Evolutionary conservation across 2,113 vertebrate genomes (phyloP), one percentile per base, ranked within the genome.

Genomic region (Sterrhoptilus dennistouni): DNA sequence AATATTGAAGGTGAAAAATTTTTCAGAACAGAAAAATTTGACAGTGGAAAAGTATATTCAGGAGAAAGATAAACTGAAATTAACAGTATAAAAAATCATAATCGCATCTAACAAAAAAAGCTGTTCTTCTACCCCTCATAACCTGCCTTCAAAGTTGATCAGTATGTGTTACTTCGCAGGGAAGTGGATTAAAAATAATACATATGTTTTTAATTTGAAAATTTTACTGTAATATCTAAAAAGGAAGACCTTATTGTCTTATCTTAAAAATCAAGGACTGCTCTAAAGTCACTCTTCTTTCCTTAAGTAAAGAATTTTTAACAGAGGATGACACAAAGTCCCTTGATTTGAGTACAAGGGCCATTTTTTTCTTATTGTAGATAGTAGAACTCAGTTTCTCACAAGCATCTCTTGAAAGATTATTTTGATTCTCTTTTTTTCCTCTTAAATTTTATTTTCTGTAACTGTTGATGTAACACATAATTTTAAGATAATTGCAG

Each of bases 91-190:
- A 64, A 63, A 53, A 33, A 27, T 33, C 2, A 6, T 38, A 31
- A 49, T n/a, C 18, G 33, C 1, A 69, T 54, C 4, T 5, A 64
- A 27, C 5, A 6, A 53, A 28, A 63, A 59, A 53, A 44, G 0
- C 0, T 3, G 2, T 8, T 45, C 33, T 16, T 29, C 23, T 38
- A 38, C 12, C 11, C 38, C 10, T 49, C 8, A 53, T 12, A 53
- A 6, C 2, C 17, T n/a, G 6, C 35, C 8, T 42, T 36, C 12
- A 78, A 49, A 47, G 11, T 9, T 49, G 12, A 36, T 11, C 18
- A 49, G 17, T 35, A 44, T 8, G 8, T 28, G 14, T 38, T 42
- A 16, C 8, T 31, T 47, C 36, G 59, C 11, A 53, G 6, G 8
- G 3, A 57, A 16, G 6, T 7, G 9, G 8, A 38, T 53, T 83